Evolutionary conservation across 2,888 invertebrate genomes (phyloP), one percentile per base, ranked within the genome.

Genomic region (Synanthedon myopaeformis): DNA sequence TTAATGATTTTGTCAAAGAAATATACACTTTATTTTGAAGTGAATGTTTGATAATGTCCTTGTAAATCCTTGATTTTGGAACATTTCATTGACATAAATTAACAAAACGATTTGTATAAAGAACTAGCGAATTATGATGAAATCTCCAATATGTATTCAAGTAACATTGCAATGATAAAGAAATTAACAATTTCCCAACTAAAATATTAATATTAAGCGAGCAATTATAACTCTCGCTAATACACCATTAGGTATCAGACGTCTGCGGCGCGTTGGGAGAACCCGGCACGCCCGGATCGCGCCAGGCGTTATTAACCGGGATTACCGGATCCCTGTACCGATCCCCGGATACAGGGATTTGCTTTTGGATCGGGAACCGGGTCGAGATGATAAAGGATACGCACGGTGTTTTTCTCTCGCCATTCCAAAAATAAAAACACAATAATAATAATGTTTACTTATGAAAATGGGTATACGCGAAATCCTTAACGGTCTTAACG

Each of bases 331-430:
- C 76, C 74, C 73, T 70, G 65, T 70, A 71, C 72, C 72, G 66
- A 75, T 74, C 74, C 80, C 79, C 80, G 84, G 85, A 87, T 84
- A 79, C 78, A 74, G 80, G 85, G 85, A 85, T 87, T 87, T 86
- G 85, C 83, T 79, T 71, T 73, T 72, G 80, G 82, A 82, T 82
- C 81, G 75, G 73, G 75, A 74, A 67, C 74, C 79, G 75, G 23
- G 74, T 71, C 74, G 79, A 77, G 81, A 84, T 85, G 85, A 86
- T 86, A 85, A 84, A 82, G 82, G 85, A 83, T 83, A 81, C 70
- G 70, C 60, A 58, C 45, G 45, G 45, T 45, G 14, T 13, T 14
- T 12, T 63, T 63, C 54, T 55, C 55, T 55, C 53, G 52, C 50
- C 23, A 10, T 35, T 35, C 35, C 35, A 10, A 35, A 35, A 35